phyloP scores from a whole-genome alignment of 2,888 invertebrate species.

The Bombylius discolor region DNA sequence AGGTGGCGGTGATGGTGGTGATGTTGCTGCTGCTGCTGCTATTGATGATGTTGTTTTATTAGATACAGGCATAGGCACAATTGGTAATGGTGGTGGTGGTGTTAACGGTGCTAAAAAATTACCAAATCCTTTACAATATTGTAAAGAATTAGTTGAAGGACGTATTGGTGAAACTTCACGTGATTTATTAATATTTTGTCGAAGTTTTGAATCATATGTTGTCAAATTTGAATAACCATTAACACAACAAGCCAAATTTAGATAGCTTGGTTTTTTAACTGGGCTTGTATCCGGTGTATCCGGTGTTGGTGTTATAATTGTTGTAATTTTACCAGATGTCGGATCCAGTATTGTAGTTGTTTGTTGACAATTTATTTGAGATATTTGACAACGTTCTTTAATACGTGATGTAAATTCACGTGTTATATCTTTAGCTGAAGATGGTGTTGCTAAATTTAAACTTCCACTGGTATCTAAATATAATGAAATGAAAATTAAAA shows the following conservation, averaged over 20 bases:
- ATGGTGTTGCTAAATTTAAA: constrained; percentile 47
- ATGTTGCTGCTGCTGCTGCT: background rate
- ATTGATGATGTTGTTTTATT: background rate
- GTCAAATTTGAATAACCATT: constrained; percentile 81
- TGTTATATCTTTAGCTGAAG: constrained; percentile 43
- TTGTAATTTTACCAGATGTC: constrained; percentile 27
- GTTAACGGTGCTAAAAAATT: constrained; percentile 42
- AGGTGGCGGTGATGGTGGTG: background rate
- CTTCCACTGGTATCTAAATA: constrained; percentile 44
- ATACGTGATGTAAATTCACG: constrained; percentile 49
- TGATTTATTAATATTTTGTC: constrained; percentile 60
- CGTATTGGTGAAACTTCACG: constrained; percentile 59
- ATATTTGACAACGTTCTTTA: constrained; percentile 39
- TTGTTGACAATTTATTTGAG: constrained; percentile 19
- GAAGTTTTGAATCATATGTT: constrained; percentile 69
- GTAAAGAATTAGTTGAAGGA: constrained; percentile 37
- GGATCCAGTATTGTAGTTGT: constrained; percentile 21
- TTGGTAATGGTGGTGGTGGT: background rate
- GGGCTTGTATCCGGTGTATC: constrained; percentile 14
- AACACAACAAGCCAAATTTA: constrained; percentile 79
- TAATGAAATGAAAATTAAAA: background rate
- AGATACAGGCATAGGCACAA: constrained; percentile 3
- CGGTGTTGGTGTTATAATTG: constrained; percentile 22
- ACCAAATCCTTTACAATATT: constrained; percentile 39
- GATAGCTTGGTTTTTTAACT: constrained; percentile 70